These are phyloP conservation scores for Oxyura jamaicensis DNA, from an alignment of 2,113 vertebrate species.

Conservation along the genomic window DNA sequence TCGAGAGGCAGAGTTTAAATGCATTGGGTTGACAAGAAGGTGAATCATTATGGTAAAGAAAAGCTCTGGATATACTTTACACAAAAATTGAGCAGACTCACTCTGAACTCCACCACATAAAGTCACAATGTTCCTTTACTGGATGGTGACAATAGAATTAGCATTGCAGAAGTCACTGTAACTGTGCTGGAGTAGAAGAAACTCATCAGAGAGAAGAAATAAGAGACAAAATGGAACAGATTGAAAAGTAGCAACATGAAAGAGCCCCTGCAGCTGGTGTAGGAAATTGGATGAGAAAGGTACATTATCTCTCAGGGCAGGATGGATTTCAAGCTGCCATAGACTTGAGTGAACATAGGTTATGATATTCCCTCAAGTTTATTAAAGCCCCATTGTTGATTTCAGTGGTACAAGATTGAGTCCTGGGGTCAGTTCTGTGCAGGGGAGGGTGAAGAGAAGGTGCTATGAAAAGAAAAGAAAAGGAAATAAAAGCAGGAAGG, in stretches of 20 bases:
- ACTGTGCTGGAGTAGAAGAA: not conserved
- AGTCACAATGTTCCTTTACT: not conserved
- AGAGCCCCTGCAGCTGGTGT: not conserved
- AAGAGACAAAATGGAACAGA: not conserved
- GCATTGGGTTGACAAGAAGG: constrained; percentile 26
- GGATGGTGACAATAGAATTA: not conserved
- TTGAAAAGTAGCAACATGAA: not conserved
- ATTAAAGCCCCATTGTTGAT: not conserved
- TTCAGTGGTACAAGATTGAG: not conserved
- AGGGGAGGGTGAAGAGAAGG: not conserved
- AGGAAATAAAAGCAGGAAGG: not conserved
- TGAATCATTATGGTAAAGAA: not conserved
- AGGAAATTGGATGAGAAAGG: not conserved
- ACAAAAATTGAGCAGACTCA: not conserved
- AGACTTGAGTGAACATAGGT: not conserved
- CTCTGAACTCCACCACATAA: not conserved
- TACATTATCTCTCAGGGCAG: not conserved
- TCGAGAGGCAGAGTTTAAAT: constrained; percentile 28
- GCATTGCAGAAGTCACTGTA: not conserved
- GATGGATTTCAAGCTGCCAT: not conserved
- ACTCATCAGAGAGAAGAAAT: not conserved
- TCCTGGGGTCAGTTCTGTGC: not conserved
- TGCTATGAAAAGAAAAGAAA: not conserved
- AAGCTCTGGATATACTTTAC: not conserved
- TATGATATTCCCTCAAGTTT: not conserved